Evolutionary conservation across 2,797 vertebrate species (phyloP).

Genomic region (Miichthys miiuy): DNA sequence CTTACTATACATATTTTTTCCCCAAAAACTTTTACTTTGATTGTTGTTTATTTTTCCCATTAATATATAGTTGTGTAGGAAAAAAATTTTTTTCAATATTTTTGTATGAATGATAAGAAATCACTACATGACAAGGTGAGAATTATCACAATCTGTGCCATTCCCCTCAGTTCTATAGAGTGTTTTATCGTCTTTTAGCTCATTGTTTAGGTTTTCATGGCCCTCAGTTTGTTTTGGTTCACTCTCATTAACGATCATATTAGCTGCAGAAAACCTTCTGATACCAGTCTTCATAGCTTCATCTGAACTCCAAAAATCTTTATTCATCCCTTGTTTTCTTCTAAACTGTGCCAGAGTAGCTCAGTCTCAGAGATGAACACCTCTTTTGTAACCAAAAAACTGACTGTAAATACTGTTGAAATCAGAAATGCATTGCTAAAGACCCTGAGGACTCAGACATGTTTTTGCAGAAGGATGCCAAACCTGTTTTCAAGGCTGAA

Average conservation of each 20-base stretch:
- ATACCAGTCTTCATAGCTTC: too few relatives aligned
- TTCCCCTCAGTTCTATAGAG: too few relatives aligned
- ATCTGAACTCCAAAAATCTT: neutral
- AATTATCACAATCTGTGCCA: too few relatives aligned
- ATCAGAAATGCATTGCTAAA: constrained; percentile 8
- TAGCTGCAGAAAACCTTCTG: too few relatives aligned
- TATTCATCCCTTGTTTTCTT: neutral
- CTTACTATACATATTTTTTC: too few relatives aligned
- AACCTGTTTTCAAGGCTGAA: constrained; percentile 20
- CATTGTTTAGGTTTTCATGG: neutral
- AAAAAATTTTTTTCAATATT: neutral
- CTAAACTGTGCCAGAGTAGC: neutral
- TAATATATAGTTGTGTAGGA: neutral
- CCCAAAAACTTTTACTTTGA: neutral
- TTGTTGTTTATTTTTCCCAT: neutral
- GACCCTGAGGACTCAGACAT: neutral
- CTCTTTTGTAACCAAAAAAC: constrained; percentile 3
- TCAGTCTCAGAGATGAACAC: constrained; percentile 5
- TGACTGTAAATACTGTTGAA: constrained; percentile 16
- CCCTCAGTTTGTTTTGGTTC: neutral
- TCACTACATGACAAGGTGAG: too few relatives aligned
- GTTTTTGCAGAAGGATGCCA: constrained; percentile 8
- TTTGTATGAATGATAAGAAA: too few relatives aligned
- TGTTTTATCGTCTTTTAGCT: neutral
- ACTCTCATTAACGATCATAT: neutral